A percentile compares a stretch with the other conserved stretches of the same genome.
Evolutionary conservation across 2,797 vertebrate species (phyloP).

Genomic region (Dendrocincla tyrannina): DNA sequence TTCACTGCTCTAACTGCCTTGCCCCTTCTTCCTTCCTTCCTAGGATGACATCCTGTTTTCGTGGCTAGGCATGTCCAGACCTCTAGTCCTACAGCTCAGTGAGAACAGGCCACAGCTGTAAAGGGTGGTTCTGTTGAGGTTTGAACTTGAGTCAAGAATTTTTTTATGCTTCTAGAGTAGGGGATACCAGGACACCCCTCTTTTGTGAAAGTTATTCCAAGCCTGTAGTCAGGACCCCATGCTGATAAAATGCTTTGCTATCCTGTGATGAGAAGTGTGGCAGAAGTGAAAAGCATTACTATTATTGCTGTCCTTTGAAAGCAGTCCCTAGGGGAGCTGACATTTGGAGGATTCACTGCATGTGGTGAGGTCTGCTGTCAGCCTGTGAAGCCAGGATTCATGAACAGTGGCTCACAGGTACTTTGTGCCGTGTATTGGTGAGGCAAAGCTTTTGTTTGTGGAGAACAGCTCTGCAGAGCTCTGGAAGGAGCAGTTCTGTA

Average conservation of each 20-base stretch:
- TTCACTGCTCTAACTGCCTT: neutral
- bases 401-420: neutral
- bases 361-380: neutral
- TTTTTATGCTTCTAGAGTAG: neutral
- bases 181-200: neutral
- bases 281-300: neutral
- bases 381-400: neutral
- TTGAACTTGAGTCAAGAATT: neutral
- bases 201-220: neutral
- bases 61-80: neutral
- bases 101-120: neutral
- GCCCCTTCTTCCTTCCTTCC: neutral
- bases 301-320: neutral
- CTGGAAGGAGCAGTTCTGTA: neutral
- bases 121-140: neutral
- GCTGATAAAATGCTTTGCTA: neutral
- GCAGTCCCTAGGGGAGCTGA: neutral
- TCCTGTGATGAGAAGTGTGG: neutral
- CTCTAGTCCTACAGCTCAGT: neutral
- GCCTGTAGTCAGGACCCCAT: neutral
- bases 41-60: neutral
- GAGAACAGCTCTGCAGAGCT: neutral
- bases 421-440: neutral
- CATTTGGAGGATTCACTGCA: neutral
- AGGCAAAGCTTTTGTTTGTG: neutral